Evolutionary conservation across 1,140 invertebrate species (phyloP), one percentile per base, ranked within the genome.

Genomic region (Drosophila arawakana): DNA sequence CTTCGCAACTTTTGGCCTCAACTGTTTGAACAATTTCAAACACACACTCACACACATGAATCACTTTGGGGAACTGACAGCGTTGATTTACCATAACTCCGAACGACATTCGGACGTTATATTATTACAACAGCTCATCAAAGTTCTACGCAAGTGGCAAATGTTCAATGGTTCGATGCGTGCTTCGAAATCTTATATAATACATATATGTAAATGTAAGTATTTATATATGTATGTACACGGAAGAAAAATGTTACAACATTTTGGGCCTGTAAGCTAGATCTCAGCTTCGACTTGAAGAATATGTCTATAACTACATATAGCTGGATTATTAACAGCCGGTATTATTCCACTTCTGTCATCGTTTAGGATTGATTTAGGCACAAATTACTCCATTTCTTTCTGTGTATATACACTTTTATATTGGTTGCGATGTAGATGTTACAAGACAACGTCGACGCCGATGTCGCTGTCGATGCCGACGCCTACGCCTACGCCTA

Each of bases 121-220:
- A 84, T 81, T 88, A 84, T 88, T 89, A 84, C 78, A 89, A 76
- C 81, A 89, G 85, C 88, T 89, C 85, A 89, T 89, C 81, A 89
- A 89, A 89, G 78, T 72, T 69, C 61, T 49, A 44, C 50, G 37
- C 21, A 47, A 61, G 13, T 61, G 59, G 35, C 50, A 71, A 15
- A 30, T 50, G 37, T 60, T 34, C 34, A 21, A 39, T 55, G 41
- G 47, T 50, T 68, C 54, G 57, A 61, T 69, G 69, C 55, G 73
- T 76, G 73, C 55, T 55, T 54, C 15, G 8, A 3, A 67, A 13
- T 18, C 50, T 50, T 58, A 18, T 49, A 11, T n/a, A 60, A 46
- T 15, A 58, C 18, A 59, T 11, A 34, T 39, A 58, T 34, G 41
- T 37, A 44, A 35, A 58, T 34, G 41, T 25, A 44, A 35, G n/a